Conservation (phyloP, 1,140 invertebrate genomes). For the Dreissena rostriformis region DNA sequence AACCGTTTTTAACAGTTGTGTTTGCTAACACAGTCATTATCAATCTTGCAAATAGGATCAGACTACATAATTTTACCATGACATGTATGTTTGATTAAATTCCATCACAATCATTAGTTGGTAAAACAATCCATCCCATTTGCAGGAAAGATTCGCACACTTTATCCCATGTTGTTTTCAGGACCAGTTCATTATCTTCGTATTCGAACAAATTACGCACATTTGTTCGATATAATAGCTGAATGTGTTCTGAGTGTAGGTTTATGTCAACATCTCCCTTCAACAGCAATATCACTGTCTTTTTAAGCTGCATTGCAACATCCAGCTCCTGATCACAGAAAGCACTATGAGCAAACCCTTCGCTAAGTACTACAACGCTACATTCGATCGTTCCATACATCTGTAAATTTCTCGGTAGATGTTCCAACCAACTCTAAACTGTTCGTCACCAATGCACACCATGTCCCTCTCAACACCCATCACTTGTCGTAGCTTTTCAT, state of each 20-base stretch:
- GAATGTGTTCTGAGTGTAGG: neutral
- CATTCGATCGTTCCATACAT: neutral
- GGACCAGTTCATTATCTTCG: neutral
- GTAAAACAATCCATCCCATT: no score
- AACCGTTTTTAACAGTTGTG: no score
- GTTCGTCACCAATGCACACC: neutral
- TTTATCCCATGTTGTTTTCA: slow-evolving; percentile 2
- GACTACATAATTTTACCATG: no score
- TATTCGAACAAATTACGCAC: neutral
- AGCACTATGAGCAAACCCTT: neutral
- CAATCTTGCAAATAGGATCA: no score
- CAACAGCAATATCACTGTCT: neutral
- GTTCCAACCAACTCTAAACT: slow-evolving; percentile 2
- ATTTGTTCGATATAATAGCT: neutral
- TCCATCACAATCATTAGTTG: no score
- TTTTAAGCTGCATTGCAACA: neutral
- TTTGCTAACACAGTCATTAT: no score
- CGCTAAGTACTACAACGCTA: neutral
- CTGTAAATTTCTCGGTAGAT: neutral
- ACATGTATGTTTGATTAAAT: no score
- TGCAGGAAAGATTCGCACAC: neutral
- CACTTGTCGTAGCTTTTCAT: neutral
- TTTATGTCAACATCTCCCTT: neutral
- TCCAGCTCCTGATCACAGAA: neutral
- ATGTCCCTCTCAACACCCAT: neutral